Percentiles rank a stretch among this genome's conserved stretches.
phyloP scores from a whole-genome alignment of 2,888 invertebrate species.

The Trissolcus brochymenae region DNA sequence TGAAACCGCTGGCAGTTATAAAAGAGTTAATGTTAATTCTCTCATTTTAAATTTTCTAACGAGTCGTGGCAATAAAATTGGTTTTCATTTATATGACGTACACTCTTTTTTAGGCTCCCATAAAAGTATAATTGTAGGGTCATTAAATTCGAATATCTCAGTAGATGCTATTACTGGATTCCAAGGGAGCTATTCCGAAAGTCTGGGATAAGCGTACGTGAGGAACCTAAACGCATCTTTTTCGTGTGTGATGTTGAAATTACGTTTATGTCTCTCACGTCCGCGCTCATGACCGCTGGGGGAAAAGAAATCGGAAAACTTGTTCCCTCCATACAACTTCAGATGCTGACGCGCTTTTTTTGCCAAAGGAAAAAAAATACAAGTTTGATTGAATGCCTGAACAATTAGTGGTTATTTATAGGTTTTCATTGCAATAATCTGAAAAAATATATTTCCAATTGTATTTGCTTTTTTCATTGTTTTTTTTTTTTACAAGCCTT shows the following conservation, averaged over 20 bases:
- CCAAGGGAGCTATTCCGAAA: conserved; percentile 12
- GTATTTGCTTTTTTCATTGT: no score
- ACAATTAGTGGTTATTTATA: no score
- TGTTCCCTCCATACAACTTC: neutral
- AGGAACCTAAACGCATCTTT: conserved; percentile 20
- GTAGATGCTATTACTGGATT: neutral
- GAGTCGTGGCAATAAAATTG: conserved; percentile 1
- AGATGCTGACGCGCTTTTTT: neutral
- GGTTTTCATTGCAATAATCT: no score
- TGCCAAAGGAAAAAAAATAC: no score
- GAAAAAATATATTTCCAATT: no score
- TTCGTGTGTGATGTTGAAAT: conserved; percentile 3
- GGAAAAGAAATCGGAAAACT: conserved; percentile 14
- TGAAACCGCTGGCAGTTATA: no score
- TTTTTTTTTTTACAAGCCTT: no score
- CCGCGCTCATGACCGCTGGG: conserved; percentile 7
- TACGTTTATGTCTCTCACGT: conserved; percentile 24
- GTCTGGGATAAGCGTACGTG: conserved; percentile 12
- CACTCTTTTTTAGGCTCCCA: neutral
- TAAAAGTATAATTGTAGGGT: conserved; percentile 10
- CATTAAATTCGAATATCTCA: conserved; percentile 24
- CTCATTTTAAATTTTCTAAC: neutral
- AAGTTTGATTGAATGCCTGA: neutral
- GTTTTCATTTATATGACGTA: conserved; percentile 4
- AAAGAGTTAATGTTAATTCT: no score